These are phyloP conservation scores for Brachypodius melanocephalos DNA, from an alignment of 2,113 vertebrate species.

Conservation along the genomic window DNA sequence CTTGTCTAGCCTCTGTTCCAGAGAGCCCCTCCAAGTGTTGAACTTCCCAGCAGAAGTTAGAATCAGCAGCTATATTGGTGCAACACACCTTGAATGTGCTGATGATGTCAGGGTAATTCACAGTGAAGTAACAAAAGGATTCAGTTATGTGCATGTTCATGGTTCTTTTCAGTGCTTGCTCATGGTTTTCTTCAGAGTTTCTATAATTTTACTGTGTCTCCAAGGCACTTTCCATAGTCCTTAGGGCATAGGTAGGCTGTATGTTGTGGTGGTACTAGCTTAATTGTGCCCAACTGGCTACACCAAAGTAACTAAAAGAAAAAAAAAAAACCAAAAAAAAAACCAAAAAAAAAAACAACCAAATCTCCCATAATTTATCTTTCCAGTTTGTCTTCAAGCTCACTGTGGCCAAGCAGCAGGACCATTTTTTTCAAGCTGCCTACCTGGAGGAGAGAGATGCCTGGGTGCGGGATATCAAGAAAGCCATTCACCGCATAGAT, in stretches of 20 bases:
- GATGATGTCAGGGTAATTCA: background rate
- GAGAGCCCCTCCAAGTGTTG: background rate
- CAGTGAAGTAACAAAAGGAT: background rate
- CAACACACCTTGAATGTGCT: background rate
- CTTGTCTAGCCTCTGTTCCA: background rate
- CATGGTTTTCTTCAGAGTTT: background rate
- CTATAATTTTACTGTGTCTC: background rate
- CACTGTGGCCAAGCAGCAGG: constrained; percentile 85
- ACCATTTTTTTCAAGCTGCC: constrained; percentile 94
- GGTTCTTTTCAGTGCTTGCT: background rate
- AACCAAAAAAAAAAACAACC: too few species aligned
- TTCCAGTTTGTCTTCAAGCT: constrained; percentile 92
- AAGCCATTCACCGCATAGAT: constrained; percentile 80
- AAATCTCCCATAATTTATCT: background rate
- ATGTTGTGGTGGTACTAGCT: background rate
- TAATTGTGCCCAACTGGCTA: background rate
- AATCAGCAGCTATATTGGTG: background rate
- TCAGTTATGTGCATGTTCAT: background rate
- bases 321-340: background rate
- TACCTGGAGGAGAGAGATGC: constrained; percentile 89
- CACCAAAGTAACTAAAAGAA: background rate
- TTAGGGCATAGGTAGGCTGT: background rate
- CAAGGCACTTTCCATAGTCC: background rate
- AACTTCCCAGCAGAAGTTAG: background rate
- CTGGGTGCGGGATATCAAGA: constrained; percentile 93